Percentiles rank a stretch among this genome's conserved stretches.
Conservation (phyloP, 23 tunicate species). For the Trididemnum nubilum region DNA sequence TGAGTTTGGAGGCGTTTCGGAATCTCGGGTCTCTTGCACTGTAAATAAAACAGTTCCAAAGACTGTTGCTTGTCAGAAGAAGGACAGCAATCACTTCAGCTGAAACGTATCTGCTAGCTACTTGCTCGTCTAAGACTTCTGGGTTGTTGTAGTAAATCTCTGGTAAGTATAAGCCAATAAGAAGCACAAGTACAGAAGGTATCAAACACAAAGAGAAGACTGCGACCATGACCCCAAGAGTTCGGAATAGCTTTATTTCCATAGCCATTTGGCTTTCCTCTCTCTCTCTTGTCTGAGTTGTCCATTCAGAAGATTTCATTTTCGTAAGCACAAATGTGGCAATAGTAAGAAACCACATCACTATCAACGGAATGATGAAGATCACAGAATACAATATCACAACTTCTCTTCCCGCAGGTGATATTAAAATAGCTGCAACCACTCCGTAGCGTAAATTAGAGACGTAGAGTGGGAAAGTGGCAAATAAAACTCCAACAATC, state of each 20-base stretch:
- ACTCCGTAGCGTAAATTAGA: slow-evolving; percentile 31
- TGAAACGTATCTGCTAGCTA: slow-evolving; percentile 2
- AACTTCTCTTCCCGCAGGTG: slow-evolving; percentile 32
- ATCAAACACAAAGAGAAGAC: slow-evolving; percentile 50
- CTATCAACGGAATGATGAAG: slow-evolving; percentile 50
- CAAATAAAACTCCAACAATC: slow-evolving; percentile 22
- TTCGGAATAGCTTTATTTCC: slow-evolving; percentile 55
- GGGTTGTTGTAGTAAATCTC: slow-evolving; percentile 19
- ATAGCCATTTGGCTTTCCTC: slow-evolving; percentile 2
- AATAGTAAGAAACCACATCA: slow-evolving; percentile 50
- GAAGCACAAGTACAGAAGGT: slow-evolving; percentile 37
- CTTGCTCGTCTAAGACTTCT: neutral
- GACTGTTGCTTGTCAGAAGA: slow-evolving; percentile 41
- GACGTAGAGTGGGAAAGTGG: slow-evolving; percentile 43
- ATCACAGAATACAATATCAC: slow-evolving; percentile 35
- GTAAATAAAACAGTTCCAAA: slow-evolving; percentile 63
- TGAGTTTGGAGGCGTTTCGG: slow-evolving; percentile 14
- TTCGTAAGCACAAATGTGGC: slow-evolving; percentile 24
- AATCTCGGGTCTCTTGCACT: slow-evolving; percentile 39
- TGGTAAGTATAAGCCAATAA: neutral
- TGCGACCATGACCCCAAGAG: slow-evolving; percentile 75
- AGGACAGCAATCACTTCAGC: slow-evolving; percentile 34
- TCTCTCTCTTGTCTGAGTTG: neutral
- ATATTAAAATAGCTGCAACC: slow-evolving; percentile 45
- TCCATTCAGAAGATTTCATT: slow-evolving; percentile 12